Evolutionary conservation across 2,113 vertebrate genomes (phyloP).

Genomic region (Pollimyrus isidori): DNA sequence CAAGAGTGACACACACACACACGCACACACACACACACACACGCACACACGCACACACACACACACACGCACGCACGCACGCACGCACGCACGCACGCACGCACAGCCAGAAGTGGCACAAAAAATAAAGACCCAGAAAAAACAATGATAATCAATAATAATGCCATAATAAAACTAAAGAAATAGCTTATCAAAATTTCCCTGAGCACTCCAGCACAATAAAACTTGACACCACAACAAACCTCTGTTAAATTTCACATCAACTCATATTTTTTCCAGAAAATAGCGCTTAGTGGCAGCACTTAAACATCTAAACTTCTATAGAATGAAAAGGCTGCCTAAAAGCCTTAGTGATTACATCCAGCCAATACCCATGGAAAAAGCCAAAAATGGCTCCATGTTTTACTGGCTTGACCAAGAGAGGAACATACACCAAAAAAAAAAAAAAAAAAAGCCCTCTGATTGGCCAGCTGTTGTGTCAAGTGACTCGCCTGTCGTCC

Average conservation of each 20-base stretch:
- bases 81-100: no score
- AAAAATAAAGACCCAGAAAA: not conserved
- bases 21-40: no score
- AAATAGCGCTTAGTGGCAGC: not conserved
- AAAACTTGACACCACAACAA: constrained; percentile 7
- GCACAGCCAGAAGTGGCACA: not conserved
- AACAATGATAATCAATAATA: not conserved
- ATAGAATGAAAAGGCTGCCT: not conserved
- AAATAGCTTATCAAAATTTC: not conserved
- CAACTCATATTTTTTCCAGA: constrained; percentile 1
- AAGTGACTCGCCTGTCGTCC: constrained; percentile 24
- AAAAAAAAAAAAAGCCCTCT: not conserved
- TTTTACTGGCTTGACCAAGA: not conserved
- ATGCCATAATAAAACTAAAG: not conserved
- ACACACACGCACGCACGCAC: no score
- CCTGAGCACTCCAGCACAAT: not conserved
- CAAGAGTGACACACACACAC: no score
- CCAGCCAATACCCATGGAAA: constrained; percentile 2
- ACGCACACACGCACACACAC: no score
- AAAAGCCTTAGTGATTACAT: not conserved
- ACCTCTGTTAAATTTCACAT: constrained; percentile 11
- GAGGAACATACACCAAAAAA: not conserved
- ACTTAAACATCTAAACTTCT: not conserved
- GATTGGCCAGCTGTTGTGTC: constrained; percentile 26
- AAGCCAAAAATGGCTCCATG: not conserved